Conservation (phyloP, 2,113 vertebrate species). For the Notiomystis cincta region DNA sequence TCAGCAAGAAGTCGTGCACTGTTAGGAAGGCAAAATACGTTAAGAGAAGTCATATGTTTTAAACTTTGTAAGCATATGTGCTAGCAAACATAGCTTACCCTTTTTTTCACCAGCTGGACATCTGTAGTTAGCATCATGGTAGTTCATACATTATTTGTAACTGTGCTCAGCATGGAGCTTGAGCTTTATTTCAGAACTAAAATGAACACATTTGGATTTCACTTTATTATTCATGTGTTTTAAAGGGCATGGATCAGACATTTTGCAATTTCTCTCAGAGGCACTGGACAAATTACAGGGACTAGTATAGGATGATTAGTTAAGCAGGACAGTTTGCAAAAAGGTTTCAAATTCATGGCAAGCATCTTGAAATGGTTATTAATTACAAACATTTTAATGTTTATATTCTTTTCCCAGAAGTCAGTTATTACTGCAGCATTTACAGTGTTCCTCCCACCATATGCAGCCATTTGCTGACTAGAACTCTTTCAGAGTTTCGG, state of each 20-base stretch:
- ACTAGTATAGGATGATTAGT: neutral
- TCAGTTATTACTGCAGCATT: conserved; percentile 26
- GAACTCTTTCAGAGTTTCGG: neutral
- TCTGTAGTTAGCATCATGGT: neutral
- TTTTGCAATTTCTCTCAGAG: neutral
- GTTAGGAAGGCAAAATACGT: neutral
- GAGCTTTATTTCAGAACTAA: neutral
- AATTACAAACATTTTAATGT: conserved; percentile 32
- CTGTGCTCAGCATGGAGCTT: neutral
- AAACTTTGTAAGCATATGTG: neutral
- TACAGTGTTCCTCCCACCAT: neutral
- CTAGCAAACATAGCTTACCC: neutral
- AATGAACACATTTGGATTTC: neutral
- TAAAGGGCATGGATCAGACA: neutral
- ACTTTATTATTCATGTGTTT: neutral
- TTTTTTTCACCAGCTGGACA: neutral
- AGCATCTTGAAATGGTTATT: conserved; percentile 66
- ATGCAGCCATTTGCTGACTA: neutral
- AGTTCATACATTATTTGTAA: neutral
- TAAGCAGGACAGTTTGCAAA: conserved; percentile 47
- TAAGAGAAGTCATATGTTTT: neutral
- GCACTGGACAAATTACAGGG: neutral
- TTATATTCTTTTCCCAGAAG: conserved; percentile 4
- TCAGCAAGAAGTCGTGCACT: neutral
- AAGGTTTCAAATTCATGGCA: conserved; percentile 17